Percentiles rank a stretch among this genome's conserved stretches.
These are phyloP conservation scores for Candoia aspera DNA, from an alignment of 2,113 vertebrate species.

Conservation along the genomic window DNA sequence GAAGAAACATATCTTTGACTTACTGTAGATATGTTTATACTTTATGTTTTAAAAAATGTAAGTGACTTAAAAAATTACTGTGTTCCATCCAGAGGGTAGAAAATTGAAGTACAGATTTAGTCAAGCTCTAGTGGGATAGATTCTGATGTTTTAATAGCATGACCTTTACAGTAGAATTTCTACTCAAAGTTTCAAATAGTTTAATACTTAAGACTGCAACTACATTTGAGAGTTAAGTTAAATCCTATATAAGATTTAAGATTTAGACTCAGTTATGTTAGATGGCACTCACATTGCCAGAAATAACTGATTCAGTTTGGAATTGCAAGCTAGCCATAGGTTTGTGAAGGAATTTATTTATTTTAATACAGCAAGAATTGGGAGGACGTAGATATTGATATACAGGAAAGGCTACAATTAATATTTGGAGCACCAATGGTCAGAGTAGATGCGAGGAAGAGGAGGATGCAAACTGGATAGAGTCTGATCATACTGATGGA, in stretches of 20 bases:
- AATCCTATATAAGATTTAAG: background rate
- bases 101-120: background rate
- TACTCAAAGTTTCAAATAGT: background rate
- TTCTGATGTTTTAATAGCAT: background rate
- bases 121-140: background rate
- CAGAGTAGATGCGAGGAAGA: background rate
- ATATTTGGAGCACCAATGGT: background rate
- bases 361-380: background rate
- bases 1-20: slow-evolving; percentile 49
- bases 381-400: background rate
- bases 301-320: background rate
- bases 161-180: background rate
- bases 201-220: background rate
- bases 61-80: background rate
- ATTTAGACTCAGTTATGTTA: background rate
- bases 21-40: background rate
- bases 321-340: background rate
- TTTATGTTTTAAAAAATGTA: background rate
- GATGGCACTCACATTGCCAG: background rate
- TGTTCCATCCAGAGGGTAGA: background rate
- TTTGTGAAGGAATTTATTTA: background rate
- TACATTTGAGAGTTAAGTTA: background rate
- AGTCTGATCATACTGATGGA: background rate
- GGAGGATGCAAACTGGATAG: background rate
- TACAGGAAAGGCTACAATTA: background rate